Evolutionary conservation across 2,797 vertebrate genomes (phyloP), one percentile per base, ranked within the genome.

Genomic region (Erpetoichthys calabaricus): DNA sequence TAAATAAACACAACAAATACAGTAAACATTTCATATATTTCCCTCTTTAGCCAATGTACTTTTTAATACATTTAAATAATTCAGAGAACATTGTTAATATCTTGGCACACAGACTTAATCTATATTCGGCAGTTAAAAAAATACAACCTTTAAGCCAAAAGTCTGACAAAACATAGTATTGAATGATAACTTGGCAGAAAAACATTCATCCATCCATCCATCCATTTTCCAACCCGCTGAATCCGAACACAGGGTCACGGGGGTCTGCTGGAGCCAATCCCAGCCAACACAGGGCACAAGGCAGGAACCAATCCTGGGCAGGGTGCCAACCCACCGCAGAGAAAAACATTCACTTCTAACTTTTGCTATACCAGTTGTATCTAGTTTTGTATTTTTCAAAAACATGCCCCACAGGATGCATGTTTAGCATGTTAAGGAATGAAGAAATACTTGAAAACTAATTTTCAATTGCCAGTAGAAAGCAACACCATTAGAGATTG

Each of bases 21-120:
- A 54, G 45, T 44, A 7, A 25, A 44, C 7, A 58, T 58, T 8
- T 55, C 53, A 42, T 44, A 41, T n/a, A 42, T 75, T 73, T 72
- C 70, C 73, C 61, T 65, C 63, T 68, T 71, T 65, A 67, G 61
- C 61, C 64, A 57, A 70, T 67, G 59, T 68, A 64, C 70, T 70
- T 59, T 66, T 80, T 65, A 46, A 71, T 70, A 81, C 73, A 78
- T 77, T 80, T 77, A 57, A 71, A 63, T 47, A 59, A 54, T 5
- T 49, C 1, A 42, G 60, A 50, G 60, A 60, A 51, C 42, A 61
- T 55, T 62, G 53, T 65, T 58, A 57, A 65, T 72, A 67, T 68
- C 79, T 81, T 81, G 86, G 86, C 86, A 87, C 82, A 62, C 57
- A 43, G 69, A 80, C 77, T 75, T 64, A 77, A 69, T 62, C 45